A percentile compares a stretch with the other conserved stretches of the same genome.
Evolutionary conservation across 1,140 invertebrate genomes (phyloP).

Genomic region (Maniola jurtina): DNA sequence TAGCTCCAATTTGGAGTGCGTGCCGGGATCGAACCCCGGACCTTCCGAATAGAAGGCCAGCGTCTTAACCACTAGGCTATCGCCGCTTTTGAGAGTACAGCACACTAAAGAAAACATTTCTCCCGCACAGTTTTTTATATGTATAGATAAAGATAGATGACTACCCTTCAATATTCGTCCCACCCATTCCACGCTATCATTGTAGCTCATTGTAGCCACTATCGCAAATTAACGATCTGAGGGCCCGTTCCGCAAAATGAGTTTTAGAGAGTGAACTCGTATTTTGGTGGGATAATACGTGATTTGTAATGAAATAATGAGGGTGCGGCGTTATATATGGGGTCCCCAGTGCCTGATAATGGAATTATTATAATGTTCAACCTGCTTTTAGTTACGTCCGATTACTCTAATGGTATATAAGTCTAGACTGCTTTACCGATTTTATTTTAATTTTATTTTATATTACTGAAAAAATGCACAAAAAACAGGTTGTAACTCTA

Average conservation of each 20-base stretch:
- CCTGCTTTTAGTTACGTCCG: background rate
- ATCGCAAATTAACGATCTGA: conserved; percentile 59
- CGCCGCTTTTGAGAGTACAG: background rate
- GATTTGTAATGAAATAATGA: conserved; percentile 33
- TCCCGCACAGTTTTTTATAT: background rate
- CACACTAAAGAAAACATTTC: background rate
- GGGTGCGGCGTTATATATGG: conserved; percentile 6
- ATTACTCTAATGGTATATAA: background rate
- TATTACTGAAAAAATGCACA: too few relatives aligned
- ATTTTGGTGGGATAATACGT: conserved; percentile 39
- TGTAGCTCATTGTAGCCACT: conserved; percentile 43
- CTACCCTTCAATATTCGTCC: conserved; percentile 36
- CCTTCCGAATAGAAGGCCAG: too few relatives aligned
- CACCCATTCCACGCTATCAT: conserved; percentile 48
- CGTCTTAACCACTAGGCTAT: too few relatives aligned
- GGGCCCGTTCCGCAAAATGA: conserved; percentile 43
- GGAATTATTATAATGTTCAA: conserved; percentile 5
- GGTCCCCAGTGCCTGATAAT: background rate
- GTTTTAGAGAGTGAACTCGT: conserved; percentile 41
- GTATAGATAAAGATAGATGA: conserved; percentile 7
- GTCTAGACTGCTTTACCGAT: background rate
- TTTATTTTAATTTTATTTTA: too few relatives aligned
- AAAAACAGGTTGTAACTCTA: too few relatives aligned
- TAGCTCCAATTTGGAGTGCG: too few relatives aligned
- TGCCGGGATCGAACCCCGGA: too few relatives aligned